A percentile compares a stretch with the other conserved stretches of the same genome.
Conservation (phyloP, 2,888 invertebrate species). For the Dolomedes plantarius region DNA sequence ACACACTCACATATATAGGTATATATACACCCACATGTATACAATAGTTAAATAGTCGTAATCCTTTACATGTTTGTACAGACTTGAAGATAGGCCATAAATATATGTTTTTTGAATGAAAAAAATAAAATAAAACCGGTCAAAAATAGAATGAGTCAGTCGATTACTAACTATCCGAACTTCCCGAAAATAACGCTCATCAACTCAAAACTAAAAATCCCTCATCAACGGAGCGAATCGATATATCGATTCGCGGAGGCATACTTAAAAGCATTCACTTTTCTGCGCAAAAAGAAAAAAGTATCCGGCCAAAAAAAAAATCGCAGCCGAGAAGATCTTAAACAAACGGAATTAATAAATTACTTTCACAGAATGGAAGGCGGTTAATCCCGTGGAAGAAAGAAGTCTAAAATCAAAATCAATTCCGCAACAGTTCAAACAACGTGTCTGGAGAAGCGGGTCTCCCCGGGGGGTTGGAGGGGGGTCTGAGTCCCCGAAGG, state of each 20-base stretch:
- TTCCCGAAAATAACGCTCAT: no score
- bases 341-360: slow-evolving; percentile 67
- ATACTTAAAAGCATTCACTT: not conserved
- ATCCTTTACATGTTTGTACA: no score
- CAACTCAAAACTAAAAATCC: no score
- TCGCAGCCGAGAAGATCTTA: slow-evolving; percentile 23
- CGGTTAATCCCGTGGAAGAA: slow-evolving; percentile 33
- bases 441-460: not conserved
- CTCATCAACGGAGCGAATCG: not conserved
- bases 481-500: not conserved
- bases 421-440: slow-evolving; percentile 40
- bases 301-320: not conserved
- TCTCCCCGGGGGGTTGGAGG: not conserved
- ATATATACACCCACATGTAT: no score
- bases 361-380: slow-evolving; percentile 22
- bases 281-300: no score
- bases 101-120: no score
- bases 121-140: no score
- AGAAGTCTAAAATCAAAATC: slow-evolving; percentile 70
- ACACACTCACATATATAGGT: no score
- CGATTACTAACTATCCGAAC: no score
- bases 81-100: no score
- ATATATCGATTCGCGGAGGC: not conserved
- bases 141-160: no score
- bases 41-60: no score